Percentiles rank a stretch among this genome's conserved stretches.
Evolutionary conservation across 2,797 vertebrate species (phyloP).

Genomic region (Sebastolobus altivelis): DNA sequence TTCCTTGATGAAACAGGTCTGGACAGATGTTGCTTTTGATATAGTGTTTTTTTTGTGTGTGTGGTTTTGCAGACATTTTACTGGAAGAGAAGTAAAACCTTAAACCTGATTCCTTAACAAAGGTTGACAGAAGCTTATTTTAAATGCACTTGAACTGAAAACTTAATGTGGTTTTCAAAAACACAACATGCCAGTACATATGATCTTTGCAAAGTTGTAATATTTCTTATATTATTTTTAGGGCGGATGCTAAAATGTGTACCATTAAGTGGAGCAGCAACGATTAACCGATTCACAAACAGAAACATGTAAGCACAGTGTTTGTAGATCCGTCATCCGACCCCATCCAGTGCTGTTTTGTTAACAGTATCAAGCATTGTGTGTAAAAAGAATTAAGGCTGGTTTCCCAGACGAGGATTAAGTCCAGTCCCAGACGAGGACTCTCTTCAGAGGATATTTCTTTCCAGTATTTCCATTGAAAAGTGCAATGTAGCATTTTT

Average conservation of each 20-base stretch:
- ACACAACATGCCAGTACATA: no score
- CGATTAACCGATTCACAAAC: no score
- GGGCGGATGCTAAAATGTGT: no score
- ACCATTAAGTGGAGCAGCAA: no score
- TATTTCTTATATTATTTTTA: no score
- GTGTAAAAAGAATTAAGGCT: constrained; percentile 9
- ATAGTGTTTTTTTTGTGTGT: neutral
- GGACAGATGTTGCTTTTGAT: neutral
- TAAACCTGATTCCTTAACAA: neutral
- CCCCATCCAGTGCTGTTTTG: neutral
- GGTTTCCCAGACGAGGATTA: constrained; percentile 27
- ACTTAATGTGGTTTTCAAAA: neutral
- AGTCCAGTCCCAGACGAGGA: neutral
- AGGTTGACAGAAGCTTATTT: neutral
- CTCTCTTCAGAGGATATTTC: neutral
- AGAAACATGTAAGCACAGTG: neutral
- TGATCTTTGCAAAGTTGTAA: no score
- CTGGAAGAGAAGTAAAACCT: constrained; percentile 3
- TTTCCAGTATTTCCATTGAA: neutral
- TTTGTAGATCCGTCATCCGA: neutral
- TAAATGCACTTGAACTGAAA: neutral
- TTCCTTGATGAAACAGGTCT: constrained; percentile 18
- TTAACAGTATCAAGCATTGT: constrained; percentile 24
- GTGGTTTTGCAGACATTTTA: neutral
- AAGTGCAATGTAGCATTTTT: neutral